Evolutionary conservation across 2,113 vertebrate species (phyloP).

Genomic region (Coregonus clupeaformis): DNA sequence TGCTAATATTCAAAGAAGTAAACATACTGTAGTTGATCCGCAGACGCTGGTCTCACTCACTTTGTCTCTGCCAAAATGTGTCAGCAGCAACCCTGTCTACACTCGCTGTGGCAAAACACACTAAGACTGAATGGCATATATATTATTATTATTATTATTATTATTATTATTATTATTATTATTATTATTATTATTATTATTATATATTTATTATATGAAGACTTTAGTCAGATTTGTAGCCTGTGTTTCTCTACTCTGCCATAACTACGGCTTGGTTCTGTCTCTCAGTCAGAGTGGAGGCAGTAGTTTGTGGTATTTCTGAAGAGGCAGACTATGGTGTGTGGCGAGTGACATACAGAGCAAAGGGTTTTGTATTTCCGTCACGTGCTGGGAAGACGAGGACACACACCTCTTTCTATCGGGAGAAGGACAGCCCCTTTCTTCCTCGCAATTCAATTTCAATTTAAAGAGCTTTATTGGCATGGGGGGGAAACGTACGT

Average conservation of each 20-base stretch:
- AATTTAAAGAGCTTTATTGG: too few relatives aligned
- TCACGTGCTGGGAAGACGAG: constrained; percentile 40
- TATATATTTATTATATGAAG: too few relatives aligned
- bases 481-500: too few relatives aligned
- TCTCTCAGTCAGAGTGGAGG: neutral
- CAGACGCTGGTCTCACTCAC: constrained; percentile 45
- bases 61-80: constrained; percentile 43
- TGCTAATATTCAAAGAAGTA: constrained; percentile 41
- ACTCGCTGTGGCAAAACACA: constrained; percentile 45
- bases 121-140: too few relatives aligned
- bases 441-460: too few relatives aligned
- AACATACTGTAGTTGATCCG: constrained; percentile 29
- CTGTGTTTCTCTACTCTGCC: too few relatives aligned
- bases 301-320: neutral
- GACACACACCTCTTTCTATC: constrained; percentile 21
- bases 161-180: too few relatives aligned
- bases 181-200: too few relatives aligned
- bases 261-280: neutral
- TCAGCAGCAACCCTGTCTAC: constrained; percentile 38
- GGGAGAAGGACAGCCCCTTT: neutral
- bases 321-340: neutral
- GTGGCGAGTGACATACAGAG: constrained; percentile 6
- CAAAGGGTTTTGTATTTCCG: constrained; percentile 36
- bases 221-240: too few relatives aligned
- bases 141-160: too few relatives aligned